Evolutionary conservation across 1,140 invertebrate species (phyloP).

Genomic region (Drosophila fuyamai): DNA sequence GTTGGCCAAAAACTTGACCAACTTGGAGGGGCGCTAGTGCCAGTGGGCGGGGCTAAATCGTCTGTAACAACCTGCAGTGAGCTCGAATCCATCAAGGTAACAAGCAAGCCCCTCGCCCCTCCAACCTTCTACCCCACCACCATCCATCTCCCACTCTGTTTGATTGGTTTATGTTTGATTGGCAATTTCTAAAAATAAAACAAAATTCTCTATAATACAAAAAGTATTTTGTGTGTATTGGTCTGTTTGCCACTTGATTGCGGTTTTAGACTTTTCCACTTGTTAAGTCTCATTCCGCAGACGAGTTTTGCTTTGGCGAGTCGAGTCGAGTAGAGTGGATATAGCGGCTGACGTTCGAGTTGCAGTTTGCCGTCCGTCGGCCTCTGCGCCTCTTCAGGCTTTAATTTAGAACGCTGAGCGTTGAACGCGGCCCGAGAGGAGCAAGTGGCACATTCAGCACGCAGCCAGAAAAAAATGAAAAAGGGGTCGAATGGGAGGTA

Average conservation of each 20-base stretch:
- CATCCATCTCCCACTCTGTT: slow-evolving; percentile 30
- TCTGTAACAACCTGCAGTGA: slow-evolving; percentile 27
- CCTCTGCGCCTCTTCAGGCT: slow-evolving; percentile 58
- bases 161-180: slow-evolving; percentile 59
- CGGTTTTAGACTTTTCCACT: slow-evolving; percentile 76
- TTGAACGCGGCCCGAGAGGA: slow-evolving; percentile 16
- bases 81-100: slow-evolving; percentile 39
- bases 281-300: slow-evolving; percentile 75
- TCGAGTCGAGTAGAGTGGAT: slow-evolving; percentile 13
- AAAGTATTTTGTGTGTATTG: slow-evolving; percentile 47
- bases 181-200: slow-evolving; percentile 74
- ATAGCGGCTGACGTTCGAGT: slow-evolving; percentile 39
- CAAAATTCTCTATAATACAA: slow-evolving; percentile 41
- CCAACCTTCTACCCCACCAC: neutral
- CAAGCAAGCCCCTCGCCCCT: neutral
- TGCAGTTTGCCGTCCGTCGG: slow-evolving; percentile 10
- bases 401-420: slow-evolving; percentile 69
- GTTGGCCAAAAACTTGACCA: slow-evolving; percentile 64
- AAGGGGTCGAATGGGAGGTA: neutral
- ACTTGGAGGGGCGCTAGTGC: slow-evolving; percentile 23
- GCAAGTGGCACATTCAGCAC: slow-evolving; percentile 31
- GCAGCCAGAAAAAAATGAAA: neutral
- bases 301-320: slow-evolving; percentile 55
- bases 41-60: slow-evolving; percentile 24
- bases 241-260: slow-evolving; percentile 72